These are phyloP conservation scores for Rotaria socialis DNA, from an alignment of 2,888 invertebrate genomes.

Conservation along the genomic window DNA sequence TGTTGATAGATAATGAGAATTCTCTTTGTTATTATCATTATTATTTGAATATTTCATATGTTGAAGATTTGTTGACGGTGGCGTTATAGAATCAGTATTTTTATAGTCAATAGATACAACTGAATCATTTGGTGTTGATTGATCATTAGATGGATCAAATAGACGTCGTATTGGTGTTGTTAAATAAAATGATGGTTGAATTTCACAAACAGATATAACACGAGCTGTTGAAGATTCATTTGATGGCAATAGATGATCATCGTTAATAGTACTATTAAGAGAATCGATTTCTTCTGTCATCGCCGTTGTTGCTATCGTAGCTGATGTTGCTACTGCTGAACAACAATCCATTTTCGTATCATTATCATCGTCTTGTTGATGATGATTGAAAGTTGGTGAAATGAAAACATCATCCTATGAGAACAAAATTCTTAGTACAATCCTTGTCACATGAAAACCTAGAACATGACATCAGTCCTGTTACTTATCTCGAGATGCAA, in stretches of 20 bases:
- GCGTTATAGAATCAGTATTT: background rate
- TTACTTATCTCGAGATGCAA: no score
- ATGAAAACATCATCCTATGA: background rate
- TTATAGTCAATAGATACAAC: background rate
- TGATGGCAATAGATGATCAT: background rate
- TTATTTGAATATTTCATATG: background rate
- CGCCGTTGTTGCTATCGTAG: background rate
- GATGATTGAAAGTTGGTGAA: background rate
- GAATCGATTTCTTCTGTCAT: background rate
- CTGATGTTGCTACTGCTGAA: background rate
- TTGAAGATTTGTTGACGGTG: background rate
- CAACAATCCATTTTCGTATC: background rate
- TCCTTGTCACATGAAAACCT: no score
- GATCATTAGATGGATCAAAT: background rate
- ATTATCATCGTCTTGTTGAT: background rate
- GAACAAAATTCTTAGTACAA: no score
- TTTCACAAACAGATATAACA: background rate
- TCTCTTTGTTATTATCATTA: background rate
- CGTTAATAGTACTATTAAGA: background rate
- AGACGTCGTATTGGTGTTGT: background rate
- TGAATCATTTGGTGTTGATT: conserved; percentile 17
- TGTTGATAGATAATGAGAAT: background rate
- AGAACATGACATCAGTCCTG: no score
- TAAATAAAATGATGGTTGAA: background rate
- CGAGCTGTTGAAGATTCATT: background rate